A percentile compares a stretch with the other conserved stretches of the same genome.
Evolutionary conservation across 37 sponge, comb jelly and placozoan genomes (phyloP).

Genomic region (Halisarca cf. caerulea): DNA sequence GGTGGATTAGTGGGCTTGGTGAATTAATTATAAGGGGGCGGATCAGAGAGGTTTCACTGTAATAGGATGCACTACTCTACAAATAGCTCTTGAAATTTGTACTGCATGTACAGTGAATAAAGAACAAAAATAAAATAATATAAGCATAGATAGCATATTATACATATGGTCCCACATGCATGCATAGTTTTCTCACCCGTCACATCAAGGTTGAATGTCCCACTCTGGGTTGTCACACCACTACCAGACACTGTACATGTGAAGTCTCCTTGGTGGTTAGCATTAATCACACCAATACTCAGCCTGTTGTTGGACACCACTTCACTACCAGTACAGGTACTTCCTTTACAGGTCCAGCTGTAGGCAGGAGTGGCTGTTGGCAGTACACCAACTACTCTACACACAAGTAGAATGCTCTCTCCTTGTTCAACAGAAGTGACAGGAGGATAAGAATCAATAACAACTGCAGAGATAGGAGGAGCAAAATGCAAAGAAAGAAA

Average conservation of each 20-base stretch:
- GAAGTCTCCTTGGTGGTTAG: background rate
- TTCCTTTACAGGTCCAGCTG: background rate
- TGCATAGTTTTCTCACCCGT: no score
- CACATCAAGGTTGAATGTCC: background rate
- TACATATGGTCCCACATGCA: no score
- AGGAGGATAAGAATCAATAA: background rate
- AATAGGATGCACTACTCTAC: no score
- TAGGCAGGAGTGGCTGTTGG: background rate
- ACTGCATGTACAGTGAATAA: no score
- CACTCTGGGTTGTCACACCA: background rate
- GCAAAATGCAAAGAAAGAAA: no score
- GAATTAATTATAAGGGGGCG: no score
- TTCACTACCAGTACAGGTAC: background rate
- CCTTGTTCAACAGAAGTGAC: background rate
- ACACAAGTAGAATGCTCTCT: background rate
- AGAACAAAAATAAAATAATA: no score
- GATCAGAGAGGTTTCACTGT: no score
- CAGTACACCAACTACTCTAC: background rate
- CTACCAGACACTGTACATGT: background rate
- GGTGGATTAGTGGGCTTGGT: no score
- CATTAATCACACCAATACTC: background rate
- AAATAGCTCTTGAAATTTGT: no score
- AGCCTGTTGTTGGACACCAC: background rate
- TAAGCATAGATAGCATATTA: no score
- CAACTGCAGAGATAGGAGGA: background rate